Conservation (phyloP, 1,140 invertebrate genomes). For the Hycleus phaleratus region DNA sequence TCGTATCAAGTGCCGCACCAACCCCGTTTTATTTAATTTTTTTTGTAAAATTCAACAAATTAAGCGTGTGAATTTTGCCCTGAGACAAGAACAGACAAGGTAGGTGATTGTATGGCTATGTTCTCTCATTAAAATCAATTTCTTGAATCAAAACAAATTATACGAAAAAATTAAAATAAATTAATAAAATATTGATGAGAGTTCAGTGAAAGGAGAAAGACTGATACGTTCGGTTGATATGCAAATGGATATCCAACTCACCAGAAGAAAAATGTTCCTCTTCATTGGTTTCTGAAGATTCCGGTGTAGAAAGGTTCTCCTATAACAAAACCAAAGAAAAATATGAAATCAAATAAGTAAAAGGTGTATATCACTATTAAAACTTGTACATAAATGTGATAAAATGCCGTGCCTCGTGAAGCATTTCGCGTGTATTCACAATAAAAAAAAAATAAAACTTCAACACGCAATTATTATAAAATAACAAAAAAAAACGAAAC, state of each 20-base stretch:
- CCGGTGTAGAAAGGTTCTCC: conserved; percentile 61
- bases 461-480: conserved; percentile 14
- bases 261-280: conserved; percentile 59
- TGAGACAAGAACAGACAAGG: conserved; percentile 4
- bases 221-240: neutral
- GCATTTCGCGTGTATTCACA: too few species aligned
- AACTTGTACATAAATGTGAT: too few species aligned
- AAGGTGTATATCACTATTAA: too few species aligned
- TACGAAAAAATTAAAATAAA: too few species aligned
- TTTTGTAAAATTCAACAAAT: neutral
- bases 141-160: too few species aligned
- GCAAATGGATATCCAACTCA: conserved; percentile 38
- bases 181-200: too few species aligned
- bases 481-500: neutral
- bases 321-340: conserved; percentile 48
- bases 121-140: too few species aligned
- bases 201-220: too few species aligned
- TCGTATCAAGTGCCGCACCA: too few species aligned
- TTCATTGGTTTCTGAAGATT: conserved; percentile 58
- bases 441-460: too few species aligned
- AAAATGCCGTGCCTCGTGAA: too few species aligned
- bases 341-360: neutral
- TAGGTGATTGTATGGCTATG: neutral
- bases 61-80: conserved; percentile 8
- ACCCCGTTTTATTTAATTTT: too few species aligned